Base-by-base conservation (phyloP, 2,797 vertebrate genomes). In the Thaleichthys pacificus region DNA sequence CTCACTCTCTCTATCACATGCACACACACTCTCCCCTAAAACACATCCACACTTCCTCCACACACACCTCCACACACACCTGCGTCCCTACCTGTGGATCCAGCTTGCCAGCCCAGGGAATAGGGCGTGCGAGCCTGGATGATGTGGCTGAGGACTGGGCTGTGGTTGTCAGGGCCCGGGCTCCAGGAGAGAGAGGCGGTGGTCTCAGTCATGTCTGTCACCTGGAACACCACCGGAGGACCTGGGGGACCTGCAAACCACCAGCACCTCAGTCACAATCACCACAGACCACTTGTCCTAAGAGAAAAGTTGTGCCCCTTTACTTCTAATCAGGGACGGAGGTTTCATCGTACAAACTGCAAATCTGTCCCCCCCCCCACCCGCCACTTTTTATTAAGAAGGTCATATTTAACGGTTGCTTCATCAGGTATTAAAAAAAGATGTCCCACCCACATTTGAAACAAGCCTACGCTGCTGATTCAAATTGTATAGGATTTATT, bases 71-170 rank as follows among this genome's bases (percentile, higher is more conserved):
- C 21, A 21, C n/a, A 11, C 11, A 42, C 38, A 11, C 42, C 42
- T 47, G 12, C 9, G 12, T 8, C 12, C 86, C 61, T 91, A 99
- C 96, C 96, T 78, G 96, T 97, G 80, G 89, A 95, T 61, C 95
- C 93, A 0, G 94, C 95, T 74, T 97, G 96, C 97, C 97, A 98
- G 30, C 96, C 96, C 15, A 98, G 95, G 0, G 96, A 97, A 86
- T 97, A 98, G 0, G 96, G 94, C 0, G 96, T 97, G 68, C 96
- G 88, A 30, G 95, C 95, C 87, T 99, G 96, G 61, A 98, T 92
- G 14, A 93, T 88, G 35, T 95, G 97, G 87, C 92, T 93, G 4
- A 95, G 93, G 72, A 99, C 84, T 0, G 97, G 96, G 81, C 96
- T 98, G 87, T 96, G 95, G 89, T 97, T 96, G 88, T 98, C 96